phyloP scores from a whole-genome alignment of 2,888 invertebrate species.

The Chymomyza fuscimana region DNA sequence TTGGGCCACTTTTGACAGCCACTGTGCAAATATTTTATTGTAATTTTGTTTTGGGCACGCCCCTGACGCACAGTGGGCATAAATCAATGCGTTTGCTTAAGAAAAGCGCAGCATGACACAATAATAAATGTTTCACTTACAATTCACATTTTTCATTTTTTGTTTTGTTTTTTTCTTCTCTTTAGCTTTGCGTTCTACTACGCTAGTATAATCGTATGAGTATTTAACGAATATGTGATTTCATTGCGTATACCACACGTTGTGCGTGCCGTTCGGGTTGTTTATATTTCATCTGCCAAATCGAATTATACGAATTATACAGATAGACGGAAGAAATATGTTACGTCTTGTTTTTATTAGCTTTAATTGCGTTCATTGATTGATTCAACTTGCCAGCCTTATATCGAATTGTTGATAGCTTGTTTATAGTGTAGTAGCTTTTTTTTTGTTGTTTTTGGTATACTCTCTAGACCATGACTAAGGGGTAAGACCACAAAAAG shows the following conservation, averaged over 20 bases:
- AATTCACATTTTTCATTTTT: constrained; percentile 18
- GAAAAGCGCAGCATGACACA: constrained; percentile 11
- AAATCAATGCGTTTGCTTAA: constrained; percentile 51
- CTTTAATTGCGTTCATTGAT: constrained; percentile 34
- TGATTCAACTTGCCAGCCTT: neutral
- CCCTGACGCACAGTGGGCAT: constrained; percentile 29
- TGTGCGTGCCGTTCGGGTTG: neutral
- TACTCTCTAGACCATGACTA: no score
- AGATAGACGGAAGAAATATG: constrained; percentile 27
- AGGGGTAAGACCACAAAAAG: no score
- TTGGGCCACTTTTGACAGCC: neutral
- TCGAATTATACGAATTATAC: constrained; percentile 23
- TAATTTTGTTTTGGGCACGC: constrained; percentile 29
- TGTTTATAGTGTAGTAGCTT: neutral
- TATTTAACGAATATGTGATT: neutral
- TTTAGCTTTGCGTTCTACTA: constrained; percentile 29
- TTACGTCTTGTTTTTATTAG: constrained; percentile 56
- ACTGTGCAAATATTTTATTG: constrained; percentile 32
- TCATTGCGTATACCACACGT: constrained; percentile 39
- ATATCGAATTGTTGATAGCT: constrained; percentile 1
- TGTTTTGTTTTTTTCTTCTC: constrained; percentile 27
- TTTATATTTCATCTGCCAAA: constrained; percentile 43
- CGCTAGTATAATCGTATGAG: constrained; percentile 53
- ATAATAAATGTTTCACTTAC: constrained; percentile 24
- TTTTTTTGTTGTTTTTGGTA: neutral